phyloP scores from a whole-genome alignment of 1,140 invertebrate genomes.

The Pseudobourletiella spinata region DNA sequence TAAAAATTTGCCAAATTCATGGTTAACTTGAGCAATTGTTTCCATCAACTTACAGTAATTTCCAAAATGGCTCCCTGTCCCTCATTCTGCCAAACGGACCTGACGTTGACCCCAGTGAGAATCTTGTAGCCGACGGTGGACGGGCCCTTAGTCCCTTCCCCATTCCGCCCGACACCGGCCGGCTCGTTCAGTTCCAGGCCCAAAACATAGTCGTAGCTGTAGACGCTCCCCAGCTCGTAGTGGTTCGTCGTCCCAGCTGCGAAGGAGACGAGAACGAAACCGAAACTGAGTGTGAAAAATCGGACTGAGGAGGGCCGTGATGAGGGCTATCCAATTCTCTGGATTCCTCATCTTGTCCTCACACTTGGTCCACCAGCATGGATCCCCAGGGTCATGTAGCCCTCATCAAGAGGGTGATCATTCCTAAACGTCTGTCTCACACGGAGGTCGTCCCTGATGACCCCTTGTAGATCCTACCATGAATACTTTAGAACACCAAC shows the following conservation, averaged over 20 bases:
- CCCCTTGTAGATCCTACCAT: too few relatives aligned
- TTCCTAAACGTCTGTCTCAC: background rate
- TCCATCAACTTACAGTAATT: slow-evolving; percentile 38
- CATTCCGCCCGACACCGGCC: slow-evolving; percentile 9
- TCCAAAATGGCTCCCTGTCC: slow-evolving; percentile 39
- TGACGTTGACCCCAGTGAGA: slow-evolving; percentile 44
- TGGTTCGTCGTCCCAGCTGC: slow-evolving; percentile 30
- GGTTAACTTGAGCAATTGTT: too few relatives aligned
- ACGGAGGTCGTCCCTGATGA: background rate
- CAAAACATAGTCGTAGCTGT: slow-evolving; percentile 32
- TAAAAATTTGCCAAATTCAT: too few relatives aligned
- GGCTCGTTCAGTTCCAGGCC: slow-evolving; percentile 34
- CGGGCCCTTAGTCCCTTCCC: slow-evolving; percentile 24
- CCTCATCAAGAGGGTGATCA: background rate
- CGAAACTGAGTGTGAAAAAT: slow-evolving; percentile 31
- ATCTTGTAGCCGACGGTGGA: slow-evolving; percentile 53
- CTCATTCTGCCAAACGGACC: slow-evolving; percentile 48
- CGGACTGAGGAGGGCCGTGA: too few relatives aligned
- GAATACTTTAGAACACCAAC: background rate
- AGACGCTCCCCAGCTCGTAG: slow-evolving; percentile 32
- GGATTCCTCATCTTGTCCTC: too few relatives aligned
- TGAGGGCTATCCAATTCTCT: too few relatives aligned
- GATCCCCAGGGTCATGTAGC: background rate
- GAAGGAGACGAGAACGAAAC: slow-evolving; percentile 33
- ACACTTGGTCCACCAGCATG: background rate